Conservation (phyloP, 2,888 invertebrate species). For the Zhuqinia jingwanae region DNA sequence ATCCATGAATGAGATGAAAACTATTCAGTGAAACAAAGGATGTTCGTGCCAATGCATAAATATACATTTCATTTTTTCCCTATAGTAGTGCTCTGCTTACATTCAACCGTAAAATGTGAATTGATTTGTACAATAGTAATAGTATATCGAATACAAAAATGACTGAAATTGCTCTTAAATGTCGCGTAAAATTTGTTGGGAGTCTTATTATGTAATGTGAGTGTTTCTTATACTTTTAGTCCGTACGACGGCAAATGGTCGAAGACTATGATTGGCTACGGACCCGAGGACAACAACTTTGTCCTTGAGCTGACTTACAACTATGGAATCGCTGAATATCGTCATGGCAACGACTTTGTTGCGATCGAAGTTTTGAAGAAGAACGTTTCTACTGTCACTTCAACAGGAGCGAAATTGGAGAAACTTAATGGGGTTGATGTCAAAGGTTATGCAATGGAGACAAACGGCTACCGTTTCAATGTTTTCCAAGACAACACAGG, state of each 20-base stretch:
- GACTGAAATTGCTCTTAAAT: background rate
- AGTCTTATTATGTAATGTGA: too few species aligned
- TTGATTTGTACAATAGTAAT: too few species aligned
- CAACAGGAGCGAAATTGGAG: constrained; percentile 7
- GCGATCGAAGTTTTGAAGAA: constrained; percentile 62
- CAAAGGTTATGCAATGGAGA: constrained; percentile 33
- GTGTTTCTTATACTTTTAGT: constrained; percentile 83
- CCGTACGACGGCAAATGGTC: constrained; percentile 99
- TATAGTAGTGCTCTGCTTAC: too few species aligned
- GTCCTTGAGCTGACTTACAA: constrained; percentile 98
- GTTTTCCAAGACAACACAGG: constrained; percentile 45
- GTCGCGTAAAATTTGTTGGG: background rate
- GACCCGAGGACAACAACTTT: constrained; percentile 96
- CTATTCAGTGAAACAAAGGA: too few species aligned
- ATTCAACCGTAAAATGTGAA: too few species aligned
- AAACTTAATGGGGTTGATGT: background rate
- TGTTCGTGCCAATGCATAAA: background rate
- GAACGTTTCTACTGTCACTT: constrained; percentile 33
- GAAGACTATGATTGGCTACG: constrained; percentile 99
- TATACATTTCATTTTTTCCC: background rate
- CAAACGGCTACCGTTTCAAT: constrained; percentile 63
- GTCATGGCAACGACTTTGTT: constrained; percentile 91
- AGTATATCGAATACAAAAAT: too few species aligned
- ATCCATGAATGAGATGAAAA: too few species aligned
- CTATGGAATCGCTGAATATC: constrained; percentile 94